Evolutionary conservation across 2,113 vertebrate species (phyloP).

Genomic region (Sporophila hypoxantha): DNA sequence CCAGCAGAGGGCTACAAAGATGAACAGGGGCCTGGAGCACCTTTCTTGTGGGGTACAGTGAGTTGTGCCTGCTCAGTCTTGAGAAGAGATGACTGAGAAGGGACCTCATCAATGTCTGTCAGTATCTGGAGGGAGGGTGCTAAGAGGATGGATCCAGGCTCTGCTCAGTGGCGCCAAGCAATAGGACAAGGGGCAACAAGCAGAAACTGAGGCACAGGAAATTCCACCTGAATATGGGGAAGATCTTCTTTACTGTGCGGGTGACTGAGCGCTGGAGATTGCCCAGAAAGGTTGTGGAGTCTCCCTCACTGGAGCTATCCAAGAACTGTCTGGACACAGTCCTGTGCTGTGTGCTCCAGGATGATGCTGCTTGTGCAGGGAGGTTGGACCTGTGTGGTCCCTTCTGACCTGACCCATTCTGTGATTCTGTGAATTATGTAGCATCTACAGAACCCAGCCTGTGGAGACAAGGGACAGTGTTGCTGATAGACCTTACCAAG

Average conservation of each 20-base stretch:
- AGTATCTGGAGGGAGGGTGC: background rate
- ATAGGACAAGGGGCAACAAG: fast-evolving
- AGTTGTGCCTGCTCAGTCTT: background rate
- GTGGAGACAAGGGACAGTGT: background rate
- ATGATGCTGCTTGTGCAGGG: background rate
- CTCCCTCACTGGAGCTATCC: background rate
- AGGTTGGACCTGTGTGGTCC: too few relatives aligned
- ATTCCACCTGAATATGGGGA: background rate
- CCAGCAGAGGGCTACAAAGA: background rate
- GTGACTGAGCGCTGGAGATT: background rate
- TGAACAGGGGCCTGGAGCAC: background rate
- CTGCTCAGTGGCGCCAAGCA: background rate
- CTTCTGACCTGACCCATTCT: background rate
- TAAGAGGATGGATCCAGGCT: background rate
- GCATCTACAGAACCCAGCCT: background rate
- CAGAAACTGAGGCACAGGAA: background rate
- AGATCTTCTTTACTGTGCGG: background rate
- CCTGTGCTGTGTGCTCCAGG: background rate
- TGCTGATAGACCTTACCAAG: background rate
- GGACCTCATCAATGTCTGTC: too few relatives aligned
- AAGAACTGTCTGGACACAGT: background rate
- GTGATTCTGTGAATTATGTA: background rate
- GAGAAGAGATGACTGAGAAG: background rate
- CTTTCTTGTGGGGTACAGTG: background rate
- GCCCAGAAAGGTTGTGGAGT: background rate